These are phyloP conservation scores for Cataglyphis hispanica DNA, from an alignment of 1,140 invertebrate species.

Conservation along the genomic window DNA sequence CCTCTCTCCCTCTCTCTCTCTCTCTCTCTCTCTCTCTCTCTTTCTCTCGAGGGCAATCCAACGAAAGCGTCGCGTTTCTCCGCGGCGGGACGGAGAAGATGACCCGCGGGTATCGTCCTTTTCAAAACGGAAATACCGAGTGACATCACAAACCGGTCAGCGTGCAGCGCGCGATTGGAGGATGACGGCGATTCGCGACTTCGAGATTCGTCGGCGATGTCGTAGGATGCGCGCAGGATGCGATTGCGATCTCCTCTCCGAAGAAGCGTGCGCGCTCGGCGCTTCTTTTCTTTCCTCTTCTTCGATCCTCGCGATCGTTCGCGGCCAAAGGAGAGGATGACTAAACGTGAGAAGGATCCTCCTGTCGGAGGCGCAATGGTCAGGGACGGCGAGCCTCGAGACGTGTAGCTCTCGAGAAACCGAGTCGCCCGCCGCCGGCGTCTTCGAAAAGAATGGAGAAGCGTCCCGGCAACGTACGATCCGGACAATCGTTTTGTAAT, in stretches of 20 bases:
- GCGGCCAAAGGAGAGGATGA: constrained; percentile 66
- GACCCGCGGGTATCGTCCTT: constrained; percentile 43
- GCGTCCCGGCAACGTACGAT: constrained; percentile 29
- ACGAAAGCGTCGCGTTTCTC: constrained; percentile 10
- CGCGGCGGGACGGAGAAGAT: constrained; percentile 36
- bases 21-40: no score
- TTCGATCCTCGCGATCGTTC: background rate
- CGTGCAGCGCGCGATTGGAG: constrained; percentile 45
- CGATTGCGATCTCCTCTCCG: constrained; percentile 67
- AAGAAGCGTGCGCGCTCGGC: background rate
- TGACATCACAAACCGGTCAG: constrained; percentile 81
- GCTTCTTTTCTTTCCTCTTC: constrained; percentile 58
- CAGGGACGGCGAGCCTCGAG: constrained; percentile 56
- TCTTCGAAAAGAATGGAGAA: constrained; percentile 39
- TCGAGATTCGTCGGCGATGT: constrained; percentile 73
- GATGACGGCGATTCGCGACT: constrained; percentile 16
- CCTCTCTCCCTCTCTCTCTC: no score
- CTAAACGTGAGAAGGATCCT: constrained; percentile 75
- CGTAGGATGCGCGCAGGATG: constrained; percentile 40
- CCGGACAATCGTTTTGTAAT: constrained; percentile 45
- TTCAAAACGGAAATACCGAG: constrained; percentile 76
- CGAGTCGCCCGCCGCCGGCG: constrained; percentile 22
- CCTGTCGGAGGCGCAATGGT: constrained; percentile 61
- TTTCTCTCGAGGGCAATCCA: background rate
- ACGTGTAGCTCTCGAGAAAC: constrained; percentile 26